Percentiles rank a stretch among this genome's conserved stretches.
Conservation (phyloP, 2,888 invertebrate genomes). For the Sarcophaga caerulescens region DNA sequence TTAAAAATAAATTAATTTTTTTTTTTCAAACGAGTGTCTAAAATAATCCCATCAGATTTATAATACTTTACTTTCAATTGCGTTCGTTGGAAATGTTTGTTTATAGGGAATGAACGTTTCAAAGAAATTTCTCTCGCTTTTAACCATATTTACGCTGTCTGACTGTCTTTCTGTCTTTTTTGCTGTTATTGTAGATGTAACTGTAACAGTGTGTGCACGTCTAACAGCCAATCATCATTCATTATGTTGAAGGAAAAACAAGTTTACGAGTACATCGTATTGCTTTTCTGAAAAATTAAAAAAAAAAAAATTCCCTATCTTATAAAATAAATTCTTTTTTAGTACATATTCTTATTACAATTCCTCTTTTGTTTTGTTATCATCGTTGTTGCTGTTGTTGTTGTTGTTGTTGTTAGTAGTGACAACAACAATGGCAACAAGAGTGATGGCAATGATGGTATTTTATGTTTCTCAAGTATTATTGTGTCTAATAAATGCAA, state of each 20-base stretch:
- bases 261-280: background rate
- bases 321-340: background rate
- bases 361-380: background rate
- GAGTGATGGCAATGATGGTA: slow-evolving; percentile 8
- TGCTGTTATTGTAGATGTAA: background rate
- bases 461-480: slow-evolving; percentile 24
- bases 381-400: slow-evolving; percentile 1
- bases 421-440: background rate
- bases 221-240: slow-evolving; percentile 53
- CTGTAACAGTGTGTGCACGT: background rate
- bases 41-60: slow-evolving; percentile 43
- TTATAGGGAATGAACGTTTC: background rate
- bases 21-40: slow-evolving; percentile 18
- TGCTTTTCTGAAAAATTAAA: no score
- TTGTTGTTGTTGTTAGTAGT: background rate
- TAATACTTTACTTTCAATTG: slow-evolving; percentile 12
- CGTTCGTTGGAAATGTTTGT: slow-evolving; percentile 5
- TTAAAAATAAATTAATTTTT: slow-evolving; percentile 42
- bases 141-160: slow-evolving; percentile 3
- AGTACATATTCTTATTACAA: background rate
- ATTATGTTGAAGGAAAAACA: slow-evolving; percentile 33
- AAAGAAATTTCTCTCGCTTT: background rate
- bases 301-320: background rate
- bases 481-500: slow-evolving; percentile 59
- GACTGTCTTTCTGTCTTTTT: background rate